Evolutionary conservation across 2,113 vertebrate species (phyloP), one percentile per base, ranked within the genome.

Genomic region (Gnathonemus echidnorhynchus): DNA sequence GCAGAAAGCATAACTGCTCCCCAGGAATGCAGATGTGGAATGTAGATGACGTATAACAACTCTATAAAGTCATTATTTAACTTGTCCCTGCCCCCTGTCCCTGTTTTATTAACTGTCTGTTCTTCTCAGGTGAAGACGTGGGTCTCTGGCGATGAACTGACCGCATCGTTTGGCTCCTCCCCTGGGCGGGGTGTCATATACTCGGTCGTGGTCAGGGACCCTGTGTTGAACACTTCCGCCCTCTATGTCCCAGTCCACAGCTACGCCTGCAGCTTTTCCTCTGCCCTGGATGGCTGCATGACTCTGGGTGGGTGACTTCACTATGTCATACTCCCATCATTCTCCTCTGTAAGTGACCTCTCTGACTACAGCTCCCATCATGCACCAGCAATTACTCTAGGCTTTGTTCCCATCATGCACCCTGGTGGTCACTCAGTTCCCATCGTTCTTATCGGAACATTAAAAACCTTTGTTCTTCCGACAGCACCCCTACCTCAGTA

Each of bases 181-280:
- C 96, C 95, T 0, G 97, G 97, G 0, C 98, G 98, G 95, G 98
- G 98, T 1, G 96, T 98, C 19, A 96, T 99, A 93, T 99, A 97
- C 93, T 97, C 97, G 0, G 94, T 99, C n/a, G 91, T 99, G 0
- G 98, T 99, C 80, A 93, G 96, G 93, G 98, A 99, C 92, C 97
- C 97, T 0, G 3, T 95, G 49, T 92, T 95, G 66, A 99, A 99
- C 92, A 97, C 95, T 0, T 98, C 97, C 0, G 96, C 98, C 56
- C 96, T 97, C 0, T 99, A 99, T 11, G 56, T 98, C 9, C 98
- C 98, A 0, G 96, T 92, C 58, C 98, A 99, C 92, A 98, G 97
- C 0, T 99, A 99, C 0, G 97, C 97, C 92, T 99, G 98, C 94
- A 98, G 95, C 94, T 97, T 99, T 88, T 83, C 92, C 5, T 95